Evolutionary conservation across 2,797 vertebrate species (phyloP).

Genomic region (Bradypodion ventrale): DNA sequence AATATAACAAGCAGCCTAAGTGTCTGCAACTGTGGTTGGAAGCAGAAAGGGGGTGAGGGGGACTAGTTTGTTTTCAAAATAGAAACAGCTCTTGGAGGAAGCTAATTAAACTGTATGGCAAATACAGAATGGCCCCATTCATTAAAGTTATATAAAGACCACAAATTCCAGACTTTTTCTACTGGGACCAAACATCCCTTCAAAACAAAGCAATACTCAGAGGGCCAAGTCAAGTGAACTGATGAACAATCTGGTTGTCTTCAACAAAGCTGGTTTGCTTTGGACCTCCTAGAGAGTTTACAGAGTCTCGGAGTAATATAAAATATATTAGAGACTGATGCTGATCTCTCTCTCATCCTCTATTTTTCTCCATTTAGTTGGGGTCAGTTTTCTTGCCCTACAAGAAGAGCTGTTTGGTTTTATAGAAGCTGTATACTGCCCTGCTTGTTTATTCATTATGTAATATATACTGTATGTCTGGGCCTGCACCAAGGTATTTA

Average conservation of each 20-base stretch:
- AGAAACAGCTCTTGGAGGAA: conserved; percentile 40
- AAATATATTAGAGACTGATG: not conserved
- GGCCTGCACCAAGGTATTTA: not conserved
- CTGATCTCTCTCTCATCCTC: no score
- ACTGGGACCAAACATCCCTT: conserved; percentile 3
- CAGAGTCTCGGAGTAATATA: not conserved
- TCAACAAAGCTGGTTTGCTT: conserved; percentile 1
- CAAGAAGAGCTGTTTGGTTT: not conserved
- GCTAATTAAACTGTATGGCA: conserved; percentile 44
- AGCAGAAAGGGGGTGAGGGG: conserved; percentile 64
- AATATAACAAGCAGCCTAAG: conserved; percentile 43
- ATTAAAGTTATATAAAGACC: conserved; percentile 26
- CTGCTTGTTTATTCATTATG: not conserved
- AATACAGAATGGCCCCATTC: conserved; percentile 38
- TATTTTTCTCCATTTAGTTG: not conserved
- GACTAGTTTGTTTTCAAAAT: conserved; percentile 44
- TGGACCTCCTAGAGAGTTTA: conserved; percentile 8
- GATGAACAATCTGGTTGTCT: conserved; percentile 16
- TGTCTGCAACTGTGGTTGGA: conserved; percentile 47
- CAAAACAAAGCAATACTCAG: conserved; percentile 22
- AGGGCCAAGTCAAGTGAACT: conserved; percentile 20
- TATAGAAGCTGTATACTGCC: not conserved
- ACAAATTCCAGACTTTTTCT: not conserved
- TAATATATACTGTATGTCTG: not conserved
- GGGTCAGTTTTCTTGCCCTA: not conserved